These are phyloP conservation scores for Nerophis lumbriciformis DNA, from an alignment of 2,113 vertebrate genomes.

Conservation along the genomic window DNA sequence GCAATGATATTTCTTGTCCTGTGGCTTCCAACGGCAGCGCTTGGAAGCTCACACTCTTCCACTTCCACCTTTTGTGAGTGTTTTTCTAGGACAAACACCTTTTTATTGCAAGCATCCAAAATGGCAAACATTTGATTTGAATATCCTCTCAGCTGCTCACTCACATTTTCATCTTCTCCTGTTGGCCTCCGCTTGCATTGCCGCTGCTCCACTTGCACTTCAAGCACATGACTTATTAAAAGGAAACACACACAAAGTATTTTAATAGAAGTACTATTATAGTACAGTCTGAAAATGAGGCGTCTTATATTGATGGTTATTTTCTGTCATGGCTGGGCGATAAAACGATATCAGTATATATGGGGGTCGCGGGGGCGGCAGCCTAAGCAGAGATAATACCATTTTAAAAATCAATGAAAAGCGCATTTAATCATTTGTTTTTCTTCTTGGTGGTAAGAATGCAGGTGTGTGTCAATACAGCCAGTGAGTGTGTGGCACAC, in stretches of 20 bases:
- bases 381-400: too few species aligned
- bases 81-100: slow-evolving; percentile 19
- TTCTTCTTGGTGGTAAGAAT: too few species aligned
- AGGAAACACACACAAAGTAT: slow-evolving; percentile 13
- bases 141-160: neutral
- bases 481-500: too few species aligned
- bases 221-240: slow-evolving; percentile 26
- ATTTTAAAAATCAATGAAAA: too few species aligned
- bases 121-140: too few species aligned
- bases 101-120: slow-evolving; percentile 13
- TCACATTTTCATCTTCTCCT: neutral
- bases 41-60: slow-evolving; percentile 22
- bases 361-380: too few species aligned
- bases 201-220: slow-evolving; percentile 11
- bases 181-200: slow-evolving; percentile 4
- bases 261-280: neutral
- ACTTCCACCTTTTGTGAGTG: neutral
- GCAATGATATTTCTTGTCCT: slow-evolving; percentile 17
- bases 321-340: too few species aligned
- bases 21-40: slow-evolving; percentile 21
- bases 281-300: too few species aligned
- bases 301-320: too few species aligned
- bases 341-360: too few species aligned
- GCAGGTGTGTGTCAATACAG: too few species aligned
- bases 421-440: too few species aligned